Evolutionary conservation across 2,797 vertebrate species (phyloP).

Genomic region (Naso thynnoides): DNA sequence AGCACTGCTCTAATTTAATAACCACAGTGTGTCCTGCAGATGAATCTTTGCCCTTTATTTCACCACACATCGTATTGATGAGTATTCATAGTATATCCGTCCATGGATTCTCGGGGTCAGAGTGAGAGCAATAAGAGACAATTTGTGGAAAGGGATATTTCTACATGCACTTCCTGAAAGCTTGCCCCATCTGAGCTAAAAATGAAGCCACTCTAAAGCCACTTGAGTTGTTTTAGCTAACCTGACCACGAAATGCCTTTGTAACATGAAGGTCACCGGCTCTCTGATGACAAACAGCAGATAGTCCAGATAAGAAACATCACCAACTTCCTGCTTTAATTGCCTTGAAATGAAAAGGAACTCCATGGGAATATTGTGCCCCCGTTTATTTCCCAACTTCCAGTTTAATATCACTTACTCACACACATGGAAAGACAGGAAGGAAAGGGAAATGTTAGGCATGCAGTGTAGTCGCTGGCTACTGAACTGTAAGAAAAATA

Average conservation of each 20-base stretch:
- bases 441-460: constrained; percentile 2
- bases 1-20: constrained; percentile 1
- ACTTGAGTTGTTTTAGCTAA: constrained; percentile 50
- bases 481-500: constrained; percentile 1
- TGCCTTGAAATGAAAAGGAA: constrained; percentile 19
- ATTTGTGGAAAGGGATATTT: constrained; percentile 83
- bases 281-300: constrained; percentile 41
- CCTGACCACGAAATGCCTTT: constrained; percentile 22
- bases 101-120: constrained; percentile 62
- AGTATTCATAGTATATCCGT: constrained; percentile 69
- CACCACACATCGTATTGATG: constrained; percentile 16
- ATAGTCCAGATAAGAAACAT: constrained; percentile 49
- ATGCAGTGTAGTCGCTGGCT: not conserved
- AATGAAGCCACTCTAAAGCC: constrained; percentile 33
- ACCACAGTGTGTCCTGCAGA: constrained; percentile 1
- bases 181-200: constrained; percentile 57
- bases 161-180: constrained; percentile 64
- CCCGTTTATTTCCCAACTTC: not conserved
- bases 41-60: constrained; percentile 37
- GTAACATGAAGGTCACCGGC: constrained; percentile 29
- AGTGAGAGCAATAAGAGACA: constrained; percentile 67
- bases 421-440: not conserved
- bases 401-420: constrained; percentile 11
- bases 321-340: constrained; percentile 53
- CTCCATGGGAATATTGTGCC: constrained; percentile 46